Evolutionary conservation across 1,140 invertebrate genomes (phyloP), one percentile per base, ranked within the genome.

Genomic region (Meloidogyne hapla): DNA sequence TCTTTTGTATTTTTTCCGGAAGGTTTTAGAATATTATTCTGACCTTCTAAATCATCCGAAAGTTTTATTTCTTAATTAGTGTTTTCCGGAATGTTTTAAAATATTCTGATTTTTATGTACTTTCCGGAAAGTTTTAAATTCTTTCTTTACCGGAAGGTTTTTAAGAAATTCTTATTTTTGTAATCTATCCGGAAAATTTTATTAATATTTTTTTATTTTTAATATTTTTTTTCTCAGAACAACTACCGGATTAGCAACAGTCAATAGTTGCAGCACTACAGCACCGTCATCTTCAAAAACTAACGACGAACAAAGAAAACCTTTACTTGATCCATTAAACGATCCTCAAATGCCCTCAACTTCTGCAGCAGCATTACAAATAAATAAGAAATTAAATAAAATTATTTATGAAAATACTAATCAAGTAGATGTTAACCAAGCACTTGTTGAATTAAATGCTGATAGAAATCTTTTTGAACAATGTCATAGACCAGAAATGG

Each of bases 381-480:
- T 18, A 6, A 18, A 23, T 18, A 33, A 38, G 0, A 18, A 18
- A 21, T 38, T 25, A 42, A 21, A 28, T 23, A 61, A 64, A 56
- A 33, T 73, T 64, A 40, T 23, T 61, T 63, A 63, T 38, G 71
- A 73, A 63, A 12, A 38, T 13, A 64, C 25, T 9, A 61, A 73
- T 15, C 38, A 56, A 21, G 61, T 86, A 28, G 84, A 86, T 65
- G 77, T 87, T n/a, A 75, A 81, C 48, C 67, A 79, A 28, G 82
- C 83, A 10, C 68, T 86, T 42, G 78, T 85, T 13, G 82, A 85
- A 63, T 74, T 86, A 21, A 78, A 82, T 40, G 84, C 83, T n/a
- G 84, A 86, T 77, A 72, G 84, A n/a, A 85, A 86, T 69, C 83
- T 83, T 25, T 83, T 83, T 71, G 74, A 79, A 65, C 69, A 63